Base-by-base conservation (phyloP, 2,888 invertebrate genomes). In the Thelaira solivaga region DNA sequence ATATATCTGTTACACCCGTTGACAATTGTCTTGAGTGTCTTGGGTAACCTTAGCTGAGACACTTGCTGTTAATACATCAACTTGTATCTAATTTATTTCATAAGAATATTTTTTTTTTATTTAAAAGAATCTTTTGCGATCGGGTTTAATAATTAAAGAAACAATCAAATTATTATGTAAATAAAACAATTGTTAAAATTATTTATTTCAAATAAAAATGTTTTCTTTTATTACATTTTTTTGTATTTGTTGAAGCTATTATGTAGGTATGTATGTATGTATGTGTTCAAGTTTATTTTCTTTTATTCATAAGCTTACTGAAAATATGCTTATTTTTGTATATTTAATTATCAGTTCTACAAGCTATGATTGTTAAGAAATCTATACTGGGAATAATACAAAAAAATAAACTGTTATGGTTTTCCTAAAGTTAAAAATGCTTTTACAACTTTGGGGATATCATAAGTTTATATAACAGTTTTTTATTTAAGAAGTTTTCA, bases 211-310 rank as follows among this genome's bases (percentile, higher is more conserved):
- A 34, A 67, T 45, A 67, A 55, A 53, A 55, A 34, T 39, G 0
- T 39, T 39, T 36, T 36, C 13, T 8, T 53, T 31, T 34, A 13
- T 53, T 77, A 55, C 24, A 13, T 26, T n/a, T n/a, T n/a, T n/a
- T 36, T 36, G 16, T 62, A 34, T 74, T 71, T 71, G 64, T 75
- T 75, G 75, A 75, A 79, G 75, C 75, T 75, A 67, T 75, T 36
- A 18, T 64, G 29, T 51, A 62, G 41, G 31, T 24, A 47, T 34
- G n/a, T n/a, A n/a, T n/a, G n/a, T n/a, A n/a, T n/a, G n/a, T n/a
- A n/a, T n/a, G n/a, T n/a, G n/a, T n/a, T n/a, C 24, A 45, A 39
- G 29, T 36, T 49, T 69, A 13, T 34, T 45, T 71, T 53, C 36
- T 36, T 53, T 69, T 24, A 71, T 68, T 67, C 49, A 29, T 65